Evolutionary conservation across 1,140 invertebrate genomes (phyloP), one percentile per base, ranked within the genome.

Genomic region (Tribolium castaneum): DNA sequence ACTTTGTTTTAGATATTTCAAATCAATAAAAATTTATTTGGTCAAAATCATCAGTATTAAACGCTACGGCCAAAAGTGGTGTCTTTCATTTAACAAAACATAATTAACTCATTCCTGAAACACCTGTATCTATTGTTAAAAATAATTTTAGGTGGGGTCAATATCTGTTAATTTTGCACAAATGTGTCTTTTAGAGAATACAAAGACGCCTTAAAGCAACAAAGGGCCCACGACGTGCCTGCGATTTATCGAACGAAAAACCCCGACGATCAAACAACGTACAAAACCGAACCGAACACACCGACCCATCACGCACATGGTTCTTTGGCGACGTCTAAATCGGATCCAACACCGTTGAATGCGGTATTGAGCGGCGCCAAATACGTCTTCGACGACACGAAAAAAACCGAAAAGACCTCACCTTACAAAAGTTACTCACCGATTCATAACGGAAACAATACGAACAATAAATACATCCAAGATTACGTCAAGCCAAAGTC

Each of bases 161-260:
- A 1, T 19, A 19, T 19, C 35, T 56, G 49, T 72, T 49, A 54
- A 16, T 72, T 72, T 16, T 74, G 71, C 22, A n/a, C 34, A 3
- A 16, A 14, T n/a, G 6, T 16, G 14, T 9, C 45, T 89, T 90
- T 10, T 85, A 92, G 94, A 88, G 94, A 96, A 89, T 96, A 95
- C 88, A 95, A 96, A 89, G 95, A 96, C 89, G 94, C 95, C 50
- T 86, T 96, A 85, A 92, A 93, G 86, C 93, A 94, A 83, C 94
- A 96, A 86, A 90, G 95, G 78, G 93, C 91, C 22, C 92, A 93
- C 86, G 94, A 95, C 83, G 90, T 89, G 51, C 88, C 87, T 35
- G 90, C 88, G 70, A 91, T 95, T 50, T 96, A 96, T 84, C 88
- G 90, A 79, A 90, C 90, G 80, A 90, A 91, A 71, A 88, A 89